Percentiles rank a stretch among this genome's conserved stretches.
These are phyloP conservation scores for Exephanes ischioxanthus DNA, from an alignment of 2,888 invertebrate species.

Conservation along the genomic window DNA sequence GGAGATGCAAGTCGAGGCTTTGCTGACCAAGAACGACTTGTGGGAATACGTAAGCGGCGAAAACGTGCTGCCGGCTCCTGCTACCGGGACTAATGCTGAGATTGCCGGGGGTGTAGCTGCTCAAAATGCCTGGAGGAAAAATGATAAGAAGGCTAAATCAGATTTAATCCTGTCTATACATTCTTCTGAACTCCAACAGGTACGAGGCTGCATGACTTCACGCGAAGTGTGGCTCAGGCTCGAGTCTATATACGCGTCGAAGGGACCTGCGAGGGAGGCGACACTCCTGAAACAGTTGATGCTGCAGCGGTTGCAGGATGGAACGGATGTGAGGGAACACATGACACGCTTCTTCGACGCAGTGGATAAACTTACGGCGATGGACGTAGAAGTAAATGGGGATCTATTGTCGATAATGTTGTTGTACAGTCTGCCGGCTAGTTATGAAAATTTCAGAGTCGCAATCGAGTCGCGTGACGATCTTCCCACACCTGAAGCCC, in stretches of 20 bases:
- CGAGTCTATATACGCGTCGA: slow-evolving; percentile 54
- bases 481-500: slow-evolving; percentile 62
- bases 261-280: slow-evolving; percentile 64
- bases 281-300: slow-evolving; percentile 62
- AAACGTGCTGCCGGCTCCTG: not conserved
- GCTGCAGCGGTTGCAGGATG: slow-evolving; percentile 45
- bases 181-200: slow-evolving; percentile 52
- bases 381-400: slow-evolving; percentile 67
- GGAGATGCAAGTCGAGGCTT: slow-evolving; percentile 34
- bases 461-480: slow-evolving; percentile 72
- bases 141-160: slow-evolving; percentile 57
- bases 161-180: slow-evolving; percentile 57
- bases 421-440: slow-evolving; percentile 65
- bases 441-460: slow-evolving; percentile 69
- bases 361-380: slow-evolving; percentile 65
- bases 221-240: slow-evolving; percentile 65
- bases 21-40: slow-evolving; percentile 30
- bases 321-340: slow-evolving; percentile 61
- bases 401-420: slow-evolving; percentile 64
- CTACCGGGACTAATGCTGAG: not conserved
- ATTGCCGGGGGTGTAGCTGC: not conserved
- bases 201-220: slow-evolving; percentile 59
- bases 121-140: slow-evolving; percentile 26
- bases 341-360: slow-evolving; percentile 63
- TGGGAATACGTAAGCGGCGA: slow-evolving; percentile 54